Percentiles rank a stretch among this genome's conserved stretches.
phyloP scores from a whole-genome alignment of 2,797 vertebrate species.

The Helarctos malayanus region DNA sequence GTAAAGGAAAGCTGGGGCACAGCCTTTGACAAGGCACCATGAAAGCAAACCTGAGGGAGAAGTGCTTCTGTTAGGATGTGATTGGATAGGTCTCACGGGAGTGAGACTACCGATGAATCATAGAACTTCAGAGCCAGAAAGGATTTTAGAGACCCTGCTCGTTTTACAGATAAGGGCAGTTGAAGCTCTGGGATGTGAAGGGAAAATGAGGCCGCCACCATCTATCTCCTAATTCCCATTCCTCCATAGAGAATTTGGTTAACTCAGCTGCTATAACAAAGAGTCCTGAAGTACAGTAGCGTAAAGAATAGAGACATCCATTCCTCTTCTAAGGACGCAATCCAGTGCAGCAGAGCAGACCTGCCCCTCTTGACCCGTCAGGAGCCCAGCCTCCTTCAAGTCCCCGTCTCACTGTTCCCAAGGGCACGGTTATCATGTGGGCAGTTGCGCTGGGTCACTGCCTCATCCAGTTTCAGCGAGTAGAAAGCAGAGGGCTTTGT shows the following conservation, averaged over 20 bases:
- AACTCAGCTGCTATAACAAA: not conserved
- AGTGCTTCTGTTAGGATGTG: not conserved
- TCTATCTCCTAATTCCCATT: not conserved
- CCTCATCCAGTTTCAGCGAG: not conserved
- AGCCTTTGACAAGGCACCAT: not conserved
- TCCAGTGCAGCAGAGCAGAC: not conserved
- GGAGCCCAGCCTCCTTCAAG: not conserved
- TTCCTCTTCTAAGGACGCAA: not conserved
- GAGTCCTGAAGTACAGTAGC: not conserved
- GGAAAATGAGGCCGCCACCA: not conserved
- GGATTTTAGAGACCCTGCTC: constrained; percentile 43
- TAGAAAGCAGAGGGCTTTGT: not conserved
- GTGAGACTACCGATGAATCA: not conserved
- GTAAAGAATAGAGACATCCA: not conserved
- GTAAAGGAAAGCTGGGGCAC: too few species aligned
- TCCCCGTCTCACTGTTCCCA: not conserved
- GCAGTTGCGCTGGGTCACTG: not conserved
- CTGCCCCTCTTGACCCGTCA: accelerated
- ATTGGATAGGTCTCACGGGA: not conserved
- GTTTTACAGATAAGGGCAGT: constrained; percentile 41
- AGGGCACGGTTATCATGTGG: not conserved
- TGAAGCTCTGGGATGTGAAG: constrained; percentile 20
- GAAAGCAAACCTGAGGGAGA: not conserved
- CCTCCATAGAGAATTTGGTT: not conserved
- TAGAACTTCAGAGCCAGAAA: not conserved